These are phyloP conservation scores for Chelon labrosus DNA, from an alignment of 2,797 vertebrate species.

Conservation along the genomic window DNA sequence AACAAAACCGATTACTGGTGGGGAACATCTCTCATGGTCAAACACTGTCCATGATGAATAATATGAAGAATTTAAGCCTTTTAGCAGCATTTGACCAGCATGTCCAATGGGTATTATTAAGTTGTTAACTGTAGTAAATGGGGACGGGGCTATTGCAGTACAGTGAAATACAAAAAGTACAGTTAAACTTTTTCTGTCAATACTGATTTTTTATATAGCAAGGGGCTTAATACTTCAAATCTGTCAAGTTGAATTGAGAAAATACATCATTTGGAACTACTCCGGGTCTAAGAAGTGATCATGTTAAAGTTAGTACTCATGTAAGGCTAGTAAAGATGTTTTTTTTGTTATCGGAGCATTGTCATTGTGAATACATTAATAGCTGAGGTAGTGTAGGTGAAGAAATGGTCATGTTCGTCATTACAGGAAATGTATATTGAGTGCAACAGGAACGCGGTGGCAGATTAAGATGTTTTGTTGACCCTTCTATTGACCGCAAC, in stretches of 20 bases:
- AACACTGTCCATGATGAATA: slow-evolving; percentile 17
- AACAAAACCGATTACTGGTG: slow-evolving; percentile 21
- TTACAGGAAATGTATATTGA: too few relatives aligned
- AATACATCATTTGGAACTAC: neutral
- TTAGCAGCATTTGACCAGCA: neutral
- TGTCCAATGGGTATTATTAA: neutral
- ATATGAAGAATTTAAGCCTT: slow-evolving; percentile 12
- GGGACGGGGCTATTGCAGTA: neutral
- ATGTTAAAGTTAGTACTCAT: too few relatives aligned
- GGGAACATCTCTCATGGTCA: neutral
- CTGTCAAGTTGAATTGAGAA: neutral
- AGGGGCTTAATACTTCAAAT: neutral
- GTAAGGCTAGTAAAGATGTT: too few relatives aligned
- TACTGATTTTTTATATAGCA: neutral
- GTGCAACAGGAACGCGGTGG: too few relatives aligned
- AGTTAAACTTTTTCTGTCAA: neutral
- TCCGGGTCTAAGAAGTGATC: too few relatives aligned
- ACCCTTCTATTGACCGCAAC: too few relatives aligned
- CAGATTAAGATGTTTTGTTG: too few relatives aligned
- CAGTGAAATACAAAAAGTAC: neutral
- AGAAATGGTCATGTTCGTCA: too few relatives aligned
- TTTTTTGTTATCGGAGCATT: too few relatives aligned
- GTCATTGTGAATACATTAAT: too few relatives aligned
- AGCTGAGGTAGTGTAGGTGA: too few relatives aligned
- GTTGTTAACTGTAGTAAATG: neutral